Evolutionary conservation across 2,888 invertebrate genomes (phyloP).

Genomic region (Sinopyrophorus schimmeli): DNA sequence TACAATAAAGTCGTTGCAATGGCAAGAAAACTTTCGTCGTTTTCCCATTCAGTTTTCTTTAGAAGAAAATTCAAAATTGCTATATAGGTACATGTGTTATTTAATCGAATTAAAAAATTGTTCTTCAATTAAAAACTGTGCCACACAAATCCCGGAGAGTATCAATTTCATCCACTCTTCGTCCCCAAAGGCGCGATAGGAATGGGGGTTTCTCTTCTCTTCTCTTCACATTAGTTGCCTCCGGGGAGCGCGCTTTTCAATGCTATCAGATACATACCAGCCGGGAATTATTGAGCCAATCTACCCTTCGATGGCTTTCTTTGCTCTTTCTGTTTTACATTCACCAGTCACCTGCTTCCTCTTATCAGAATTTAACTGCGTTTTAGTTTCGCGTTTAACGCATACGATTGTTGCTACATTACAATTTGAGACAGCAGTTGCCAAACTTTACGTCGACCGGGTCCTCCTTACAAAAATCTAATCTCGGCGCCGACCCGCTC

Average conservation of each 20-base stretch:
- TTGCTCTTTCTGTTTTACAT: constrained; percentile 21
- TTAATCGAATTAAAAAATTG: no score
- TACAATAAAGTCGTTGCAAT: no score
- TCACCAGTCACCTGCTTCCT: constrained; percentile 14
- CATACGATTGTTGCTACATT: no score
- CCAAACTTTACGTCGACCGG: no score
- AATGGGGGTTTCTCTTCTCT: constrained; percentile 17
- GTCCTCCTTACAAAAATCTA: no score
- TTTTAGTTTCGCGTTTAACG: no score
- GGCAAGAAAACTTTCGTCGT: no score
- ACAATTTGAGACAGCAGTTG: no score
- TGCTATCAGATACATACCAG: constrained; percentile 28
- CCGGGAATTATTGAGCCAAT: constrained; percentile 25
- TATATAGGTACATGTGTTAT: no score
- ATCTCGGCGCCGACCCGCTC: no score
- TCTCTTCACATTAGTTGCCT: constrained; percentile 23
- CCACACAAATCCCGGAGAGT: constrained; percentile 17
- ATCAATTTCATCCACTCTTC: constrained; percentile 23
- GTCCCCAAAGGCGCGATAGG: constrained; percentile 9
- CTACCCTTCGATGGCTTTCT: constrained; percentile 11
- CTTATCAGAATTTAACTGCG: constrained; percentile 14
- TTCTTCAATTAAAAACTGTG: constrained; percentile 13
- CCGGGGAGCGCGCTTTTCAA: constrained; percentile 21
- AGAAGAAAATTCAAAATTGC: no score
- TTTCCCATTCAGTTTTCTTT: no score